These are phyloP conservation scores for Trachops cirrhosus DNA, from an alignment of 2,797 vertebrate species.

Conservation along the genomic window DNA sequence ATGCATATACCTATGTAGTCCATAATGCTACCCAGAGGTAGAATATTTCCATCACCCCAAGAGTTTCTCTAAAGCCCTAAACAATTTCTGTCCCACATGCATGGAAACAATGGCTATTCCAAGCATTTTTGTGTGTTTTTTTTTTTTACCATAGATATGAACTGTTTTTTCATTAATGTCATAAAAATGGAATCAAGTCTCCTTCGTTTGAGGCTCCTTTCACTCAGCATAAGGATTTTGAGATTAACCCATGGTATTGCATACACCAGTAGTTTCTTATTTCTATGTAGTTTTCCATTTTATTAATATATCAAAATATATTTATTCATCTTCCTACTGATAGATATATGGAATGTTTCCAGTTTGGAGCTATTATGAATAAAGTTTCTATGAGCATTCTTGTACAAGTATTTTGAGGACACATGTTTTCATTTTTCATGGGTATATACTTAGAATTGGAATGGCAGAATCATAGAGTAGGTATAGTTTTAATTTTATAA, in stretches of 20 bases:
- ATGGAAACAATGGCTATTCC: not conserved
- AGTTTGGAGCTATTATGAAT: not conserved
- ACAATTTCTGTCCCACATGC: not conserved
- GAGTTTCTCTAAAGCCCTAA: not conserved
- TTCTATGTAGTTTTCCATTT: not conserved
- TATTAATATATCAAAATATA: not conserved
- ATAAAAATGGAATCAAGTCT: not conserved
- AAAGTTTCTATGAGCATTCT: not conserved
- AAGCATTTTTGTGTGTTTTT: not conserved
- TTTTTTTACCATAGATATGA: not conserved
- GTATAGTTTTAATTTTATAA: constrained; percentile 27
- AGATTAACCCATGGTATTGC: not conserved
- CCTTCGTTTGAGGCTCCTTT: not conserved
- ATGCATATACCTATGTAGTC: not conserved
- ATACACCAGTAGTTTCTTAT: not conserved
- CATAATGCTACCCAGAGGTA: not conserved
- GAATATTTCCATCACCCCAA: not conserved
- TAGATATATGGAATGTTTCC: not conserved
- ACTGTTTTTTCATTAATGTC: not conserved
- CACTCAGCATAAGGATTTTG: not conserved
- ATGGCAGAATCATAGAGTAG: not conserved
- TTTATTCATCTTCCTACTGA: not conserved
- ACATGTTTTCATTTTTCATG: constrained; percentile 34
- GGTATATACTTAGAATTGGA: constrained; percentile 11
- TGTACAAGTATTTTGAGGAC: not conserved